Evolutionary conservation across 1,140 invertebrate genomes (phyloP).

Genomic region (Panagrolaimus sp.): DNA sequence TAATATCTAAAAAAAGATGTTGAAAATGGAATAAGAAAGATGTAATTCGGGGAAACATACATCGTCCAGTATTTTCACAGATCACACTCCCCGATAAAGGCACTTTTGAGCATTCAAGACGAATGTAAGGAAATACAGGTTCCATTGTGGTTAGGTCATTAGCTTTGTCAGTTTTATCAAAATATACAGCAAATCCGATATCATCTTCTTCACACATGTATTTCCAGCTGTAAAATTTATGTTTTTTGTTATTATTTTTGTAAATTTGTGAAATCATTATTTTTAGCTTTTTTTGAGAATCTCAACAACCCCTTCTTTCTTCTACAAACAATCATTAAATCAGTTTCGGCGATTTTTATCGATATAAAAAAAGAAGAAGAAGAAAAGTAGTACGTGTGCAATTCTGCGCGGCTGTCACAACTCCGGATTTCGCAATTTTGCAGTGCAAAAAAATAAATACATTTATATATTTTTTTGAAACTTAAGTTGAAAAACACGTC

Average conservation of each 20-base stretch:
- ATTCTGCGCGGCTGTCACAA: no score
- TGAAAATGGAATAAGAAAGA: no score
- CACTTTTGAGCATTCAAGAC: slow-evolving; percentile 54
- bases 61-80: slow-evolving; percentile 50
- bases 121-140: slow-evolving; percentile 55
- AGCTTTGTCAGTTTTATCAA: slow-evolving; percentile 35
- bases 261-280: background rate
- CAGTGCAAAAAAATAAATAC: no score
- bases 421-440: no score
- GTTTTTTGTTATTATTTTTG: no score
- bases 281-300: background rate
- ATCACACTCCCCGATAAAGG: slow-evolving; percentile 49
- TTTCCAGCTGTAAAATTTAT: slow-evolving; percentile 55
- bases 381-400: no score
- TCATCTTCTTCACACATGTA: slow-evolving; percentile 58
- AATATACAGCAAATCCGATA: slow-evolving; percentile 56
- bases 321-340: background rate
- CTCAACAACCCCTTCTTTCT: background rate
- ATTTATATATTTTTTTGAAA: no score
- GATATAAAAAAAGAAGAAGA: no score
- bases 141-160: slow-evolving; percentile 59
- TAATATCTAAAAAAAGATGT: slow-evolving; percentile 48
- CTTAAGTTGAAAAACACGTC: no score
- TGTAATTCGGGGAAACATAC: slow-evolving; percentile 36
- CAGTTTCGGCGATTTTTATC: background rate